phyloP scores from a whole-genome alignment of 2,888 invertebrate species.

The Lepidocyrtoides sp. region DNA sequence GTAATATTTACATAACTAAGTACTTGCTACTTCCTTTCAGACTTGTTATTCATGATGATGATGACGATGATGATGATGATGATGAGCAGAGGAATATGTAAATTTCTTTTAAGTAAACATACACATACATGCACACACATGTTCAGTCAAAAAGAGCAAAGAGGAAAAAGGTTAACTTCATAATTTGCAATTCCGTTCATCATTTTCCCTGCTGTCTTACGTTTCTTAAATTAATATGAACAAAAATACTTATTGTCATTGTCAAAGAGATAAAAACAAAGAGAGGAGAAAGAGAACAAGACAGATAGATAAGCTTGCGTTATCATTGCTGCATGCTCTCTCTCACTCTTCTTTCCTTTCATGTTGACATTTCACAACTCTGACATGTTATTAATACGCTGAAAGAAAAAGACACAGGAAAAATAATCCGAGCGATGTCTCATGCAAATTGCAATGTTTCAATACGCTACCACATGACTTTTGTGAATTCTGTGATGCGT shows the following conservation, averaged over 20 bases:
- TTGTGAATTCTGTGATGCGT: too few species aligned
- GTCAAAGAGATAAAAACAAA: too few species aligned
- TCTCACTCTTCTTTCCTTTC: not conserved
- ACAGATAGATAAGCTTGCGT: not conserved
- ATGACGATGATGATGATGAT: conserved; percentile 1
- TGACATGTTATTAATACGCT: conserved; percentile 53
- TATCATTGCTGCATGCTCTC: too few species aligned
- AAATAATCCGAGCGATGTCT: too few species aligned
- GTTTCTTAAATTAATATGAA: not conserved
- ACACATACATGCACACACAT: not conserved
- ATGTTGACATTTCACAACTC: conserved; percentile 47
- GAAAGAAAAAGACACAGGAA: not conserved
- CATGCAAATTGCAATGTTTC: too few species aligned
- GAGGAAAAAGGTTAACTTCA: conserved; percentile 37
- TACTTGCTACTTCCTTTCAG: not conserved
- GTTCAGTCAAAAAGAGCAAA: too few species aligned
- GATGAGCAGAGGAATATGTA: conserved; percentile 32
- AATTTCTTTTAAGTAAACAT: conserved; percentile 28
- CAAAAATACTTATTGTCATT: not conserved
- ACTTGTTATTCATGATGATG: not conserved
- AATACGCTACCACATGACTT: too few species aligned
- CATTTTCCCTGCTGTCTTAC: too few species aligned
- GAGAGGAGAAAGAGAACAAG: not conserved
- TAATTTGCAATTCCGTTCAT: conserved; percentile 54
- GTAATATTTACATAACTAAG: conserved; percentile 18